phyloP scores from a whole-genome alignment of 30 jellyfish, hydroid and myxozoan genomes.

The Clytia hemisphaerica region DNA sequence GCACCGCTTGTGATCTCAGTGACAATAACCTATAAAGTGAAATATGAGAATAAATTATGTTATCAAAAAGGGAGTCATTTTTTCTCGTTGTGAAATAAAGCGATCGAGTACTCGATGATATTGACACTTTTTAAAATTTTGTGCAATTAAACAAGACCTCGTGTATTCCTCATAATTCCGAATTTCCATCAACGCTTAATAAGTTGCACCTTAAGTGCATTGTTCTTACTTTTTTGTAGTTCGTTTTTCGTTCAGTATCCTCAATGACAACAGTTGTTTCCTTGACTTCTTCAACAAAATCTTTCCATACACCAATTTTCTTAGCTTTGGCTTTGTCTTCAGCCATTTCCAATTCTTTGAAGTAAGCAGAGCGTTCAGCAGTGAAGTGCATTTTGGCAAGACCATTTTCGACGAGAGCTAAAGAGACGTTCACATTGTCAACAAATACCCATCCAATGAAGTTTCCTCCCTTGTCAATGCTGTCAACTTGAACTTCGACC shows the following conservation, averaged over 20 bases:
- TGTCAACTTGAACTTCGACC: slow-evolving; percentile 87
- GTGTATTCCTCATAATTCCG: background rate
- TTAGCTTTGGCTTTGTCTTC: slow-evolving; percentile 66
- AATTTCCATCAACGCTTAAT: too few relatives aligned
- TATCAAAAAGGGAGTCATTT: too few relatives aligned
- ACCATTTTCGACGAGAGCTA: slow-evolving; percentile 70
- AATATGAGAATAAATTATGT: too few relatives aligned
- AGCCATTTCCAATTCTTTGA: slow-evolving; percentile 46
- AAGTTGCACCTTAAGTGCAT: too few relatives aligned
- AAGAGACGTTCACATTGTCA: slow-evolving; percentile 60
- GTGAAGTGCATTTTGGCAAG: slow-evolving; percentile 70
- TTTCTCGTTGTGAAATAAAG: background rate
- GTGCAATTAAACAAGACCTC: background rate
- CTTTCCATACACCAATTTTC: slow-evolving; percentile 64
- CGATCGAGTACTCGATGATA: background rate
- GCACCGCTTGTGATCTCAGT: slow-evolving; percentile 81
- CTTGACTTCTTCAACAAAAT: slow-evolving; percentile 63
- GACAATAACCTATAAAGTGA: slow-evolving; percentile 63
- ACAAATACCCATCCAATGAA: slow-evolving; percentile 85
- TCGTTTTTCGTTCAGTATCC: slow-evolving; percentile 60
- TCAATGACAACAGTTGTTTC: slow-evolving; percentile 60
- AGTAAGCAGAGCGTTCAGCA: slow-evolving; percentile 68
- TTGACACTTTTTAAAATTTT: background rate
- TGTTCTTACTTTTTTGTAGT: slow-evolving; percentile 54
- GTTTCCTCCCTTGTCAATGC: slow-evolving; percentile 89